Evolutionary conservation across 2,113 vertebrate species (phyloP).

Genomic region (Melanotaenia duboulayi): DNA sequence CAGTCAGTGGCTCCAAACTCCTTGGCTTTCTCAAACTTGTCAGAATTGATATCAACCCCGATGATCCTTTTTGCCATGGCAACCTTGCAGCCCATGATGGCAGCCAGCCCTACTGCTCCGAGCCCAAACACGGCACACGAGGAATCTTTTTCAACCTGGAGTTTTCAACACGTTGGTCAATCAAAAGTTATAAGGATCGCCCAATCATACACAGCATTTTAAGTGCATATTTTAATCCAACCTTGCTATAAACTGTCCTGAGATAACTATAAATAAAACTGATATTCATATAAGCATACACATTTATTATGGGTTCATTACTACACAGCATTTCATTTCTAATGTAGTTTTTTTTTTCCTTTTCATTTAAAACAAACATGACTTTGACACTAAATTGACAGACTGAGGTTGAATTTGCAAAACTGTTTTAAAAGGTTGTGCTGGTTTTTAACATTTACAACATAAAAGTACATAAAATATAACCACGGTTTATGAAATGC

Average conservation of each 20-base stretch:
- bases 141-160: slow-evolving; percentile 86
- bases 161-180: not conserved
- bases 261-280: not conserved
- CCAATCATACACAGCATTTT: no score
- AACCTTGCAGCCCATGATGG: slow-evolving; percentile 58
- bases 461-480: no score
- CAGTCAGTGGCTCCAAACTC: slow-evolving; percentile 87
- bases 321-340: not conserved
- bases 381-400: no score
- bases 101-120: slow-evolving; percentile 87
- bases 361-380: not conserved
- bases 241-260: not conserved
- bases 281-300: not conserved
- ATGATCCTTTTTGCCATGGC: slow-evolving; percentile 54
- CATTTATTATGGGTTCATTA: not conserved
- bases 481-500: no score
- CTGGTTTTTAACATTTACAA: no score
- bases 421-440: no score
- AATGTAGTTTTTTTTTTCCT: not conserved
- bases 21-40: slow-evolving; percentile 84
- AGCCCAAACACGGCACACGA: slow-evolving; percentile 88
- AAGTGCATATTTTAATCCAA: not conserved
- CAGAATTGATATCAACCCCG: slow-evolving; percentile 81
- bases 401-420: no score
- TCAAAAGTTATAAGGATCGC: no score